Evolutionary conservation across 2,888 invertebrate species (phyloP), one percentile per base, ranked within the genome.

Genomic region (Amphipoea lucens): DNA sequence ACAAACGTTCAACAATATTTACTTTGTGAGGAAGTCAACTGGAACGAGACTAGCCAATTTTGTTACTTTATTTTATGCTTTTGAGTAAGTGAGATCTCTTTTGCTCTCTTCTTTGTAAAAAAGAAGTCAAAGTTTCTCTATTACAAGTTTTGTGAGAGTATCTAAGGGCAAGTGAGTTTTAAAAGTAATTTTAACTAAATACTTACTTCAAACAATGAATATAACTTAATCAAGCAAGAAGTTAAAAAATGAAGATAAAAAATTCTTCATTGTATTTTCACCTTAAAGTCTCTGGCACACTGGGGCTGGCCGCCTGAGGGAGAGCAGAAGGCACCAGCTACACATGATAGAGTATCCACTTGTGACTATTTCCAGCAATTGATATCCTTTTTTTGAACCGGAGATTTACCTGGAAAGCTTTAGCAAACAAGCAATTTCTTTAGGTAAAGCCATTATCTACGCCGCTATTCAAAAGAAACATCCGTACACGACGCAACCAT

Each of bases 1-100:
- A n/a, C n/a, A n/a, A n/a, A n/a, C n/a, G n/a, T n/a, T n/a, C n/a
- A n/a, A n/a, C n/a, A 82, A 82, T 82, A 78, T 69, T 78, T 68
- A 77, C 54, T 72, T 67, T 73, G 57, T 51, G 42, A 69, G 60
- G 63, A 65, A 72, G 36, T 70, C 62, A 20, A 68, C 40, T 57
- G 57, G 62, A 71, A 45, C 40, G 2, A 71, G 11, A 14, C 7
- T 14, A 5, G 29, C 11, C 17, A 57, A 42, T 54, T 54, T 78
- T 57, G 40, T 45, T 7, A 57, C 2, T 48, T 74, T 65, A 42
- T 69, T 68, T 65, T 42, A 57, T 29, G 14, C 17, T 69, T 57
- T 81, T 62, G 14, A 57, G 6, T 48, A 81, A 51, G 29, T 36
- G 4, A 62, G 12, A 2, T 62, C 65, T 20, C 2, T 23, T 42